Base-by-base conservation (phyloP, 1,140 invertebrate genomes). In the Hyphantria cunea region DNA sequence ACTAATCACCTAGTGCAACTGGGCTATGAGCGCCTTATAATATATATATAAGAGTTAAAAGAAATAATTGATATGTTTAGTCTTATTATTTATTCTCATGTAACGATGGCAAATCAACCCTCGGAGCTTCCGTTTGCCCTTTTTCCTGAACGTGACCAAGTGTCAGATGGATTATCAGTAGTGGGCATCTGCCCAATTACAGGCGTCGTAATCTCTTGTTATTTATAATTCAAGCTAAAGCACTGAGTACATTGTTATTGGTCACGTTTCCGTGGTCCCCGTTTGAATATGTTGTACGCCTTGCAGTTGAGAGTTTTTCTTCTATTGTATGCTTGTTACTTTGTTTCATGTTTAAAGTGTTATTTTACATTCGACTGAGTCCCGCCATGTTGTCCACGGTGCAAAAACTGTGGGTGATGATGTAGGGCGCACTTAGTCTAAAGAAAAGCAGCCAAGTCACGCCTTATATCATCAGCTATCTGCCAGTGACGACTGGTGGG, bases 61-160 rank as follows among this genome's bases (percentile, higher is more conserved):
- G 17, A 25, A 25, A 25, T 25, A 25, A 58, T 49, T 49, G 15
- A 39, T n/a, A 58, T 58, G 49, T 39, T 49, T 1, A 49, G 45
- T 11, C n/a, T 7, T 45, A 31, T 15, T 48, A 49, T 13, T 11
- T 14, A 55, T 55, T 33, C 42, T 0, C 42, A 10, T 55, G 42
- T 58, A 58, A 58, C 34, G 45, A 58, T 58, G 55, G 31, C 11
- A 58, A 48, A 58, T 58, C 47, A 49, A 34, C 55, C 55, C 55
- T 45, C 48, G 14, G 51, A 55, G 42, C 53, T 44, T 45, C 53
- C 53, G 53, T 55, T 58, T 49, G 45, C 55, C 55, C 45, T 58
- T 58, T 58, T 58, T 48, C 55, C 55, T 45, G 55, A 58, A 58
- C 55, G 55, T 58, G 55, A 58, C 55, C 45, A 44, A 58, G 55